These are phyloP conservation scores for Bombylius discolor DNA, from an alignment of 2,888 invertebrate species.

Conservation along the genomic window DNA sequence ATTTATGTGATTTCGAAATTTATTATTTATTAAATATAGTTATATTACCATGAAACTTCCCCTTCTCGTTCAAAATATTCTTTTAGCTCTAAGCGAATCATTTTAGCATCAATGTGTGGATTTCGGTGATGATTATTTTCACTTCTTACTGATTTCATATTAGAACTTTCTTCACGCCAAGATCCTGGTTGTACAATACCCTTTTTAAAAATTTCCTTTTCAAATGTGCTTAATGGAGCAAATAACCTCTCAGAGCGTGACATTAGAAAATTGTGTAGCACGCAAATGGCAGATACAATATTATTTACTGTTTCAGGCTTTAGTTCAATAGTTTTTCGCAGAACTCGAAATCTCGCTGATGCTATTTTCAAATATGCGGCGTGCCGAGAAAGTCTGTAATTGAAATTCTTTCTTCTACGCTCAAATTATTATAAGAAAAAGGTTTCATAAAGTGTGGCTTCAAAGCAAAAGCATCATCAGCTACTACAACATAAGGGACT, in stretches of 20 bases:
- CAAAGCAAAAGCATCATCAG: conserved; percentile 8
- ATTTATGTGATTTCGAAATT: not conserved
- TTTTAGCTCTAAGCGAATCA: not conserved
- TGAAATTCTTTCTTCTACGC: conserved; percentile 3
- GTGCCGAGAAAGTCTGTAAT: conserved; percentile 4
- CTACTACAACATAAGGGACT: conserved; percentile 3
- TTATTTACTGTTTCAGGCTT: not conserved
- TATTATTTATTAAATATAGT: not conserved
- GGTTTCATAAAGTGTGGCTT: conserved; percentile 15
- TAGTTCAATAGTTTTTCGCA: conserved; percentile 1
- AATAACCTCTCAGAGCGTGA: not conserved
- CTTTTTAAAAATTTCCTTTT: not conserved
- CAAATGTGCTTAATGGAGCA: not conserved
- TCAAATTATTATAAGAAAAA: conserved; percentile 6
- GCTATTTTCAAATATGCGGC: not conserved
- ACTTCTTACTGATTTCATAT: too few species aligned
- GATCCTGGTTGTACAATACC: not conserved
- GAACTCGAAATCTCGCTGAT: not conserved
- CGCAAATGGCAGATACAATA: not conserved
- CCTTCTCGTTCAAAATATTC: not conserved
- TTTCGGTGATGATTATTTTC: not conserved
- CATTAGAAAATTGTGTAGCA: not conserved
- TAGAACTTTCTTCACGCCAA: not conserved
- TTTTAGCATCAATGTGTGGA: not conserved
- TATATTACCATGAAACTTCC: not conserved